Percentiles rank a stretch among this genome's conserved stretches.
These are phyloP conservation scores for Scortum barcoo DNA, from an alignment of 2,113 vertebrate species.

Conservation along the genomic window DNA sequence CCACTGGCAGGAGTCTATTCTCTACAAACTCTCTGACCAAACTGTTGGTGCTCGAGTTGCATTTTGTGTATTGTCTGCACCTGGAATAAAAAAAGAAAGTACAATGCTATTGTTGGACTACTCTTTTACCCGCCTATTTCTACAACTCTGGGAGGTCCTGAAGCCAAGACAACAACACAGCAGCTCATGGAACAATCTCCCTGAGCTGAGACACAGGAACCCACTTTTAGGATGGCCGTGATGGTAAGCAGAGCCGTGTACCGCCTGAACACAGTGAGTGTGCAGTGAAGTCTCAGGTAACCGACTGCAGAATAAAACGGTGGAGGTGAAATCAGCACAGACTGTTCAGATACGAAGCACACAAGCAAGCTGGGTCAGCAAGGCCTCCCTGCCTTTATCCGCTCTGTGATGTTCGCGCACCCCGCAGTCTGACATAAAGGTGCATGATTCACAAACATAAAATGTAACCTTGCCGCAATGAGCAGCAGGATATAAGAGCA, in stretches of 20 bases:
- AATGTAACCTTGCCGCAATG: constrained; percentile 25
- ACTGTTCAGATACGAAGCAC: constrained; percentile 21
- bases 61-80: not conserved
- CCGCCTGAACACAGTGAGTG: constrained; percentile 4
- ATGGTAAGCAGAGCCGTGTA: constrained; percentile 12
- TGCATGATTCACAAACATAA: constrained; percentile 43
- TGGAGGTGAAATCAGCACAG: constrained; percentile 26
- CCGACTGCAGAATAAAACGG: constrained; percentile 5
- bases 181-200: constrained; percentile 7
- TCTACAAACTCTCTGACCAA: not conserved
- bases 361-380: constrained; percentile 3
- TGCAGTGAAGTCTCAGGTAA: constrained; percentile 17
- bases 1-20: not conserved
- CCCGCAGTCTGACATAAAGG: constrained; percentile 34
- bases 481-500: constrained; percentile 2
- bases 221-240: constrained; percentile 46
- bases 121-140: not conserved
- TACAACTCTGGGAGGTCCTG: not conserved
- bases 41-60: not conserved
- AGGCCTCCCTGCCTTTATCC: not conserved
- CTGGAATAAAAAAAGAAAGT: too few relatives aligned
- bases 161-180: not conserved
- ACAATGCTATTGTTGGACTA: too few relatives aligned
- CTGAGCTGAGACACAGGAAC: constrained; percentile 51
- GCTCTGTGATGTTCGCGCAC: constrained; percentile 20